Evolutionary conservation across 2,113 vertebrate genomes (phyloP).

Genomic region (Romanogobio albipinnatus): DNA sequence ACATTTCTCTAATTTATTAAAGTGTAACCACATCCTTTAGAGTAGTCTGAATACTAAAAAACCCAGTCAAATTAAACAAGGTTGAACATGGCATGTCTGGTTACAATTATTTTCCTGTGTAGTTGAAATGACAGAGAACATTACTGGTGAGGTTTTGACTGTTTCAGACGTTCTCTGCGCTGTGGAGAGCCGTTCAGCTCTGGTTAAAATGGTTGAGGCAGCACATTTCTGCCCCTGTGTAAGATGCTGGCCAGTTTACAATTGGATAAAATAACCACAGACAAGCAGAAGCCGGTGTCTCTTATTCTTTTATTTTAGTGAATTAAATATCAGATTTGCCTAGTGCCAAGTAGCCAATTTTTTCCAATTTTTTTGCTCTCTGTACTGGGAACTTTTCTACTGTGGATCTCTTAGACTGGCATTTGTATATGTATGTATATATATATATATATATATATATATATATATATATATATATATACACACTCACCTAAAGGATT

Average conservation of each 20-base stretch:
- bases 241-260: background rate
- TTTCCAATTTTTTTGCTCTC: too few relatives aligned
- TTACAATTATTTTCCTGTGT: background rate
- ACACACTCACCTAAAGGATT: too few relatives aligned
- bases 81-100: background rate
- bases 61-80: background rate
- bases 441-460: too few relatives aligned
- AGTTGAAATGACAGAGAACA: background rate
- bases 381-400: too few relatives aligned
- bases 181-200: background rate
- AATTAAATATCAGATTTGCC: background rate
- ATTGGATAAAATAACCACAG: background rate
- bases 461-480: too few relatives aligned
- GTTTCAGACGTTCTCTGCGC: background rate
- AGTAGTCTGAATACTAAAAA: background rate
- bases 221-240: background rate
- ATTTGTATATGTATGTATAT: too few relatives aligned
- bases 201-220: background rate
- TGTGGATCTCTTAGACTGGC: too few relatives aligned
- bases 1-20: background rate
- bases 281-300: background rate
- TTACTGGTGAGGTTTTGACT: background rate
- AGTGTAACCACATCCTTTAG: background rate
- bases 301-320: background rate
- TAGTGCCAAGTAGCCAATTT: background rate